phyloP scores from a whole-genome alignment of 2,797 vertebrate species.

The Semotilus atromaculatus region DNA sequence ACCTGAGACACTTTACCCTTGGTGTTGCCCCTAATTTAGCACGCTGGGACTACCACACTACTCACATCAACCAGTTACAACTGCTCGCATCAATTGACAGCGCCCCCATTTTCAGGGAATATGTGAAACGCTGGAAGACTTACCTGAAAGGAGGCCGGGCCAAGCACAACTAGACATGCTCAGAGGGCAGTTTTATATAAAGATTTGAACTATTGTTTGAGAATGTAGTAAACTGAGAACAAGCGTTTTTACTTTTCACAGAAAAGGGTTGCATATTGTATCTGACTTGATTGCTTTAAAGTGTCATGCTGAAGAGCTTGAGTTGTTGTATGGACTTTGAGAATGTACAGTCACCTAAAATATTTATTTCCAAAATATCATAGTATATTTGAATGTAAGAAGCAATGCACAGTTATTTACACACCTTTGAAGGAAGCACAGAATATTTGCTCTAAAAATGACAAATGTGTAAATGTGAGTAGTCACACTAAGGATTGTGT shows the following conservation, averaged over 20 bases:
- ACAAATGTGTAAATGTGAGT: neutral
- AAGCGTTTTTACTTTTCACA: constrained; percentile 9
- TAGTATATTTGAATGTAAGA: constrained; percentile 10
- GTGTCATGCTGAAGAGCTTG: constrained; percentile 1
- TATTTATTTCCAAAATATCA: constrained; percentile 27
- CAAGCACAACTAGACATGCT: constrained; percentile 83
- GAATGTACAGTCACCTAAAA: constrained; percentile 3
- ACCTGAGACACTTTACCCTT: constrained; percentile 87
- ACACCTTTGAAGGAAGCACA: constrained; percentile 46
- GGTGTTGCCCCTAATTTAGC: constrained; percentile 87
- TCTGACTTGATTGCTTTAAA: neutral
- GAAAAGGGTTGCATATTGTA: constrained; percentile 31
- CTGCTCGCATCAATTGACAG: constrained; percentile 82
- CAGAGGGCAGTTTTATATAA: neutral
- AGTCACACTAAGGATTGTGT: neutral
- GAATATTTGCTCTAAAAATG: neutral
- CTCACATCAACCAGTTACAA: constrained; percentile 90
- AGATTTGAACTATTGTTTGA: neutral
- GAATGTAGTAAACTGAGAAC: neutral
- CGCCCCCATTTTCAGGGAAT: constrained; percentile 83
- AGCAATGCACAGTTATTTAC: constrained; percentile 27
- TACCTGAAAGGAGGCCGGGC: constrained; percentile 85
- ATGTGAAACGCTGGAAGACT: constrained; percentile 85
- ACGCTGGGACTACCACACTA: constrained; percentile 90
- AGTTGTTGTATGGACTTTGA: constrained; percentile 17